A percentile compares a stretch with the other conserved stretches of the same genome.
Evolutionary conservation across 2,888 invertebrate species (phyloP).

Genomic region (Dione juno): DNA sequence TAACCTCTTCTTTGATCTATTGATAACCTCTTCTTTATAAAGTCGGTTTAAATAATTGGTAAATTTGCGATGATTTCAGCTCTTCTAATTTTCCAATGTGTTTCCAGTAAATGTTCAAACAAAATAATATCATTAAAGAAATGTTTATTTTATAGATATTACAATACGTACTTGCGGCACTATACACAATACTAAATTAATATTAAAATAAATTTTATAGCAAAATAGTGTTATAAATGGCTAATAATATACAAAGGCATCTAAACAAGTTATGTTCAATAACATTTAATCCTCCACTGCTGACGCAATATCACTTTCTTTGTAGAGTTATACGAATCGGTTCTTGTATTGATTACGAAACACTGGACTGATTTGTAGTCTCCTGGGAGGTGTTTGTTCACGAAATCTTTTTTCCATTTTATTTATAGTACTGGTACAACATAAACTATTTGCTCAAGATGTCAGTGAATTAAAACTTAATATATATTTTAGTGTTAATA

Average conservation of each 20-base stretch:
- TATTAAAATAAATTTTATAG: background rate
- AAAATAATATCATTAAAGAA: too few relatives aligned
- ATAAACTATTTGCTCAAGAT: background rate
- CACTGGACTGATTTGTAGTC: conserved; percentile 29
- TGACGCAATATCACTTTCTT: conserved; percentile 18
- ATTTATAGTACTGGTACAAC: conserved; percentile 14
- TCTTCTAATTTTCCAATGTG: background rate
- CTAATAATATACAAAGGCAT: background rate
- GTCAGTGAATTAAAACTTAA: background rate
- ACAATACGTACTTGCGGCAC: background rate
- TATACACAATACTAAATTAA: background rate
- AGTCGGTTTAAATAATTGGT: background rate
- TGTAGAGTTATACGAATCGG: conserved; percentile 21
- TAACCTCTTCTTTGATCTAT: too few relatives aligned
- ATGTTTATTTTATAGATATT: too few relatives aligned
- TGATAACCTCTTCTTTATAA: too few relatives aligned
- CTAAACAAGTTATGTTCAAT: background rate
- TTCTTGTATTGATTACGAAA: conserved; percentile 29
- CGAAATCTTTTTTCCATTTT: conserved; percentile 27
- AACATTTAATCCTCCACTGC: conserved; percentile 8
- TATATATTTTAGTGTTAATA: background rate
- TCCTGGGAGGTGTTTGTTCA: conserved; percentile 27
- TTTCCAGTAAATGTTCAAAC: too few relatives aligned
- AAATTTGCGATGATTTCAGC: background rate
- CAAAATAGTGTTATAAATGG: background rate